Evolutionary conservation across 2,888 invertebrate species (phyloP).

Genomic region (Acronicta alni): DNA sequence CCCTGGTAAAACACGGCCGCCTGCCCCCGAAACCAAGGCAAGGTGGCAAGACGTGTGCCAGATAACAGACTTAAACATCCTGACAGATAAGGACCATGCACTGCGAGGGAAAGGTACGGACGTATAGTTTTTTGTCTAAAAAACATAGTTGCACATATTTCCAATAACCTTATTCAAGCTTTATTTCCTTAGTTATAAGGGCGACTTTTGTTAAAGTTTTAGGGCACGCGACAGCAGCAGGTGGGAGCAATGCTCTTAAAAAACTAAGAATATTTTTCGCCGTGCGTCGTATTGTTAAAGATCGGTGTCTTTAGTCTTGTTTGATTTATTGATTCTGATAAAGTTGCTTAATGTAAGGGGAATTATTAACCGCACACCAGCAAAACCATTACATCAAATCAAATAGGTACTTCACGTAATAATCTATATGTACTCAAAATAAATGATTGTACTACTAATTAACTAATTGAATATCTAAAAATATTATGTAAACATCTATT

Average conservation of each 20-base stretch:
- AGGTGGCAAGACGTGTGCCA: constrained; percentile 86
- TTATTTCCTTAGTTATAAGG: constrained; percentile 51
- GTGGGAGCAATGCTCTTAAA: constrained; percentile 83
- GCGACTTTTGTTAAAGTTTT: constrained; percentile 30
- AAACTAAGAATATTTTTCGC: constrained; percentile 82
- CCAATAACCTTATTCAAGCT: constrained; percentile 39
- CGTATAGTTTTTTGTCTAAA: constrained; percentile 79
- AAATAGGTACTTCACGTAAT: too few species aligned
- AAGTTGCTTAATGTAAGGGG: constrained; percentile 23
- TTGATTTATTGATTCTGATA: constrained; percentile 62
- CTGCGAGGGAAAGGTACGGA: constrained; percentile 74
- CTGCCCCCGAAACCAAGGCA: constrained; percentile 73
- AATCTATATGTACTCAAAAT: too few species aligned
- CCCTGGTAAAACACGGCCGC: constrained; percentile 70
- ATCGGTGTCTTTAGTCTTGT: constrained; percentile 69
- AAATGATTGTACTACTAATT: too few species aligned
- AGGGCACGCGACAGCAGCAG: constrained; percentile 87
- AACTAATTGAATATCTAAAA: too few species aligned
- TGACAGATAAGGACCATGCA: constrained; percentile 78
- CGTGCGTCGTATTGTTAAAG: constrained; percentile 77
- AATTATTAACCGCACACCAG: too few species aligned
- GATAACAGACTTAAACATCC: constrained; percentile 87
- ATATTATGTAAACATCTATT: too few species aligned
- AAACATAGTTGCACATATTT: constrained; percentile 66
- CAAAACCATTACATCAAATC: too few species aligned